Conservation (phyloP, 2,113 vertebrate species). For the Rhea pennata region DNA sequence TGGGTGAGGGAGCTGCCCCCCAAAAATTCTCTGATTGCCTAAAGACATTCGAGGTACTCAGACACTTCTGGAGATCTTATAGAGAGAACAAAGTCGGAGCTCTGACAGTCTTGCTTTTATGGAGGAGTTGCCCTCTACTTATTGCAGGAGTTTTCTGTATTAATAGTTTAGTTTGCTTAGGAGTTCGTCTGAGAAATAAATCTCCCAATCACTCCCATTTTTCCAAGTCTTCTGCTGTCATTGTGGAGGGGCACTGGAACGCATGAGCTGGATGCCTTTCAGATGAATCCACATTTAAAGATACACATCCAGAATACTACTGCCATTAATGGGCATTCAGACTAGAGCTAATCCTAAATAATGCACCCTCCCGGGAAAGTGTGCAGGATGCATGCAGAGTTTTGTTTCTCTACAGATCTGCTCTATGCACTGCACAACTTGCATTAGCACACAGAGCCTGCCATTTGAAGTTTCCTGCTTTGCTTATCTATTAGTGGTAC, state of each 20-base stretch:
- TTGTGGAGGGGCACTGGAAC: neutral
- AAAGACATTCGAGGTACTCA: neutral
- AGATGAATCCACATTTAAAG: neutral
- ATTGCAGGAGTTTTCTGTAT: neutral
- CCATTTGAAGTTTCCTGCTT: neutral
- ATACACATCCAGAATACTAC: neutral
- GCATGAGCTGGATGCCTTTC: neutral
- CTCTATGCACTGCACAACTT: neutral
- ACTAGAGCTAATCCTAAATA: neutral
- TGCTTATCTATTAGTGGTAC: neutral
- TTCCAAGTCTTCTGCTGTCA: neutral
- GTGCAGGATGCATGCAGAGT: neutral
- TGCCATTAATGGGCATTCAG: neutral
- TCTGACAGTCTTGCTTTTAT: neutral
- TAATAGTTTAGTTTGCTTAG: neutral
- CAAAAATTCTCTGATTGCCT: neutral
- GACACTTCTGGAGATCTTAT: neutral
- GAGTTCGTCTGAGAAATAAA: constrained; percentile 3
- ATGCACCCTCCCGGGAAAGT: neutral
- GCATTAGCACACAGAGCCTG: neutral
- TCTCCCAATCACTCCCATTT: neutral
- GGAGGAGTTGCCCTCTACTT: constrained; percentile 5
- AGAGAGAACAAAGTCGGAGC: neutral
- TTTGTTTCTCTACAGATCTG: neutral
- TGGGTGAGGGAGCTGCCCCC: neutral